Evolutionary conservation across 2,797 vertebrate species (phyloP).

Genomic region (Bovichtus variegatus): DNA sequence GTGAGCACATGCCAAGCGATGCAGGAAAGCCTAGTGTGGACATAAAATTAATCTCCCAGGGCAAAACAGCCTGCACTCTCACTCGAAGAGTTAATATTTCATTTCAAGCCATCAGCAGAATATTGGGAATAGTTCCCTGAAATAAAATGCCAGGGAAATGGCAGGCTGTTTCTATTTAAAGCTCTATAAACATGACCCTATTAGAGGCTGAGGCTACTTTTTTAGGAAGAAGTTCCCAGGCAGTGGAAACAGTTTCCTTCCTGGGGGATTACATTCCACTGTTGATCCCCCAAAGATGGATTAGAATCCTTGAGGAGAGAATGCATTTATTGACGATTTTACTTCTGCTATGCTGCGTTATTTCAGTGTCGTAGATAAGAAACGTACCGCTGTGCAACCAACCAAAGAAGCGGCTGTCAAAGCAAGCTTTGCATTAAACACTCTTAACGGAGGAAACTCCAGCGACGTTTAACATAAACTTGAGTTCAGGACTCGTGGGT

Average conservation of each 20-base stretch:
- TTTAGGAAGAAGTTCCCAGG: conserved; percentile 60
- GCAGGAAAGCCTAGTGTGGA: conserved; percentile 56
- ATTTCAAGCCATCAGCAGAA: conserved; percentile 69
- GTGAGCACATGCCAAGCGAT: conserved; percentile 33
- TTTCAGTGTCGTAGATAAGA: conserved; percentile 29
- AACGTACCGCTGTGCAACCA: conserved; percentile 29
- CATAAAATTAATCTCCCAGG: conserved; percentile 72
- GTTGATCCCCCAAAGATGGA: conserved; percentile 53
- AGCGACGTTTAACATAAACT: background rate
- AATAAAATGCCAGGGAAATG: conserved; percentile 76
- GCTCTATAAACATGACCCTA: conserved; percentile 77
- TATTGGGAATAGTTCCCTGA: conserved; percentile 70
- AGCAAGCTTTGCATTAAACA: conserved; percentile 25
- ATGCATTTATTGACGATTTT: conserved; percentile 48
- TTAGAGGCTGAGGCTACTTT: conserved; percentile 59
- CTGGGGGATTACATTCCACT: conserved; percentile 50
- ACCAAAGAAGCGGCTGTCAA: conserved; percentile 22
- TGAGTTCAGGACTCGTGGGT: background rate
- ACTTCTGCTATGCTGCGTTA: conserved; percentile 27
- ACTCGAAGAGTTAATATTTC: conserved; percentile 77
- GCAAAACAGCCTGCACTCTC: conserved; percentile 67
- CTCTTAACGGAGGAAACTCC: conserved; percentile 10
- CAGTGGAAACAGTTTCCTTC: conserved; percentile 42
- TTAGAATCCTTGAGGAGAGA: conserved; percentile 31
- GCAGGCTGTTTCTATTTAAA: conserved; percentile 74